Base-by-base conservation (phyloP, 2,113 vertebrate species). In the Melanerpes formicivorus region DNA sequence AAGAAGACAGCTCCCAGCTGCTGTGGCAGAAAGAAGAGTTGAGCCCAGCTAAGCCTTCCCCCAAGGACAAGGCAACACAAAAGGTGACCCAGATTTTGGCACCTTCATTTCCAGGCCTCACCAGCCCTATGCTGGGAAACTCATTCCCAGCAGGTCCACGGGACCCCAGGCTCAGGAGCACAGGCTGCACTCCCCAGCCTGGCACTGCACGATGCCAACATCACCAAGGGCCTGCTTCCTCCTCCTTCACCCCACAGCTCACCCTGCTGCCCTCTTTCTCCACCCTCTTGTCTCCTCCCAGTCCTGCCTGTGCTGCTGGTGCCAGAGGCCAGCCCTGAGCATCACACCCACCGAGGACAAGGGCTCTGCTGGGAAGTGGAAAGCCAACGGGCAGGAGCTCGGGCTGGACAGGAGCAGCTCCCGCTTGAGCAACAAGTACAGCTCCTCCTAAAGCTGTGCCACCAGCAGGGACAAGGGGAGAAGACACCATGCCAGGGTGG, bases 261-360 rank as follows among this genome's bases (percentile, higher is more conserved):
- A 34, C 4, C 0, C 0, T 1, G 7, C 29, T 64, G 70, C 74
- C 55, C 29, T 16, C 50, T 30, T 26, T 29, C 29, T 32, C 22
- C 40, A 8, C 9, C 25, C 14, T 80, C 30, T 56, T 96, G 71
- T 74, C 87, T 90, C 94, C 54, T 60, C 10, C 1, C 59, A 99
- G 98, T 99, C 98, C 5, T 99, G 98, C 88, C 98, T 99, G 93
- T 99, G 98, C 96, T 99, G 98, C 96, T 99, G 98, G 98, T 99
- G 98, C 97, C 98, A 98, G 92, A 96, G 98, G 44, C 97, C 97
- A 0, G 90, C 90, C 6, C 93, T 97, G 75, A 97, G 96, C 81
- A 95, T 97, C 63, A 97, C 97, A 18, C 98, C 98, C 2, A 97
- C 94, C 4, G 98, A 98, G 1, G 98, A 98, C 44, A 98, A 97